Percentiles rank a stretch among this genome's conserved stretches.
phyloP scores from a whole-genome alignment of 1,140 invertebrate genomes.

The Drosophila santomea region DNA sequence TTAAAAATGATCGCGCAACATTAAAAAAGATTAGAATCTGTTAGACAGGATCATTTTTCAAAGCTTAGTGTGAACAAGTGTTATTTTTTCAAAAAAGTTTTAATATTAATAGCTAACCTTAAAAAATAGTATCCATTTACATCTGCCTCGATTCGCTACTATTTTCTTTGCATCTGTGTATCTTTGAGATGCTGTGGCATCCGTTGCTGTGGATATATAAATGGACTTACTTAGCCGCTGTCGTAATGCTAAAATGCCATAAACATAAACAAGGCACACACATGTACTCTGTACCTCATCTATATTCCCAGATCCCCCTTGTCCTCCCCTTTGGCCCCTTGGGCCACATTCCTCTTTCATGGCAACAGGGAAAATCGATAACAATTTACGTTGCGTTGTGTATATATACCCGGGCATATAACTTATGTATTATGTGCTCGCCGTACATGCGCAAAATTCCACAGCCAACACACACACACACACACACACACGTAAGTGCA shows the following conservation, averaged over 20 bases:
- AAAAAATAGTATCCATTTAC: no score
- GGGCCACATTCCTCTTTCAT: constrained; percentile 51
- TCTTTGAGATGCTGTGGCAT: constrained; percentile 21
- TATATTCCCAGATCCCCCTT: not conserved
- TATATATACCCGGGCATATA: constrained; percentile 23
- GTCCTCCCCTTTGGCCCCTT: no score
- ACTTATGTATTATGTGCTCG: constrained; percentile 74
- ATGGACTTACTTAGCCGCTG: constrained; percentile 39
- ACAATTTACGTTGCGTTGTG: constrained; percentile 59
- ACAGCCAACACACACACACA: constrained; percentile 43
- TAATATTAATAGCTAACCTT: no score
- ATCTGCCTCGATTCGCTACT: no score
- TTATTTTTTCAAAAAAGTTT: no score
- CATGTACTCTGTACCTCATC: constrained; percentile 6
- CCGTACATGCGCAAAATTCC: constrained; percentile 80
- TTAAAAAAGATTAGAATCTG: no score
- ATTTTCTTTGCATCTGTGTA: constrained; percentile 9
- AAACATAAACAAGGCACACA: constrained; percentile 71
- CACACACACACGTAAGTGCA: constrained; percentile 27
- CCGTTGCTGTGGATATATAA: constrained; percentile 19
- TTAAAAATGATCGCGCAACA: no score
- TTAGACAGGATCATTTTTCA: no score
- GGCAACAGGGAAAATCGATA: constrained; percentile 78
- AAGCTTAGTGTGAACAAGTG: no score
- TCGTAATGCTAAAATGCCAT: constrained; percentile 65